Evolutionary conservation across 2,888 invertebrate species (phyloP).

Genomic region (Nudaria mundana): DNA sequence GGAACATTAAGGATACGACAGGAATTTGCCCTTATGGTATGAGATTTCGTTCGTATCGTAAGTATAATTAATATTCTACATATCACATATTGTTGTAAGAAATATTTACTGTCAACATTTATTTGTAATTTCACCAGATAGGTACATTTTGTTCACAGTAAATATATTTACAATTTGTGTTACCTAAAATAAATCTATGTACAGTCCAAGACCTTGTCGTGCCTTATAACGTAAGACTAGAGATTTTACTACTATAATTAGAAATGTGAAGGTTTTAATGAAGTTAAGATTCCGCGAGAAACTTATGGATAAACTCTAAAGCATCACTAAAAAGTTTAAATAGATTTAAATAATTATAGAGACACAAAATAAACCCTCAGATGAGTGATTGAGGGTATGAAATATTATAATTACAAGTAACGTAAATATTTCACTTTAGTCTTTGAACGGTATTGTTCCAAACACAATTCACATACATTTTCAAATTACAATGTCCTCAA

Average conservation of each 20-base stretch:
- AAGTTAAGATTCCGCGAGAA: slow-evolving; percentile 42
- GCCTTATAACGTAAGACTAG: slow-evolving; percentile 78
- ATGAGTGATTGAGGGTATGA: slow-evolving; percentile 37
- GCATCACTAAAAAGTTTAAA: slow-evolving; percentile 49
- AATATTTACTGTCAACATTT: slow-evolving; percentile 61
- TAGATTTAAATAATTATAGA: slow-evolving; percentile 37
- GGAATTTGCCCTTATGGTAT: slow-evolving; percentile 49
- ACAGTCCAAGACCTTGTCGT: slow-evolving; percentile 70
- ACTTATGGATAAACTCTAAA: slow-evolving; percentile 41
- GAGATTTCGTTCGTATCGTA: slow-evolving; percentile 68
- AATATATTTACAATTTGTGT: slow-evolving; percentile 64
- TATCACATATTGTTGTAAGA: slow-evolving; percentile 72
- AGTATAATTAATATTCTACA: slow-evolving; percentile 62
- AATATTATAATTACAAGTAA: slow-evolving; percentile 30
- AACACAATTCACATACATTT: slow-evolving; percentile 30
- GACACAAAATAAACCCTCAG: slow-evolving; percentile 37
- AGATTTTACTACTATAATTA: slow-evolving; percentile 76
- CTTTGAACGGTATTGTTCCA: slow-evolving; percentile 41
- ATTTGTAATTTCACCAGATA: slow-evolving; percentile 27
- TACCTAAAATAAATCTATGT: slow-evolving; percentile 64
- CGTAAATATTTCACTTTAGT: slow-evolving; percentile 46
- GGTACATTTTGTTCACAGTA: slow-evolving; percentile 56
- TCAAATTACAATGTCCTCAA: slow-evolving; percentile 32
- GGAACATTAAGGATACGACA: slow-evolving; percentile 36
- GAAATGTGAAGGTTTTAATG: slow-evolving; percentile 57